Base-by-base conservation (phyloP, 2,888 invertebrate genomes). In the Eristalis intricaria region DNA sequence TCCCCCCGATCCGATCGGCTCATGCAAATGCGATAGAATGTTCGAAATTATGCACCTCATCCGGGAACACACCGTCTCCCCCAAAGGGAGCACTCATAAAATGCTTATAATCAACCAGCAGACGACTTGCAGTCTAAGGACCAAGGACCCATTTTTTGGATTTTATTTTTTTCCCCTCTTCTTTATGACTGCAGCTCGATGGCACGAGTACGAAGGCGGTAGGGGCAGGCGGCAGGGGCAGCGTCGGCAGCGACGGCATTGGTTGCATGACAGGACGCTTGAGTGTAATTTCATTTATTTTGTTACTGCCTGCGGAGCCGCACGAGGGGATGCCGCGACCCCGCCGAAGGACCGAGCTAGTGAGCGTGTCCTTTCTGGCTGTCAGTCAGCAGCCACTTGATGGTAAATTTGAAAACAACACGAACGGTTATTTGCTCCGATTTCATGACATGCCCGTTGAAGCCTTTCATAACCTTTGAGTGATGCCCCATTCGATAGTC, bases 341-440 rank as follows among this genome's bases (percentile, higher is more conserved):
- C 11, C 19, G 26, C n/a, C n/a, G n/a, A n/a, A 1, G 43, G 22
- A 4, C 23, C 26, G 29, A 40, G 7, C 32, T 76, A 58, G 43
- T n/a, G 38, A 81, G 76, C 68, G 76, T 85, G 81, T 69, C 60
- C 77, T 64, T 35, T 76, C 73, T 61, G 71, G 61, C 76, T 78
- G 64, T 69, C 82, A 68, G 73, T 78, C 81, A 82, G 50, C 50
- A 50, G 63, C 70, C 83, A 86, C 75, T 86, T 78, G 78, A 83
- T 83, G 70, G 69, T 65, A 70, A 83, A 83, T 86, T 82, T 71
- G 61, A 63, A 64, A 78, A 40, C 23, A 83, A 66, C 86, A 86
- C 86, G 86, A 86, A 86, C 78, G 35, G 78, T 75, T 86, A 86
- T 86, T 86, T 86, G 61, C 73, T 66, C 56, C 56, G 77, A 74